Evolutionary conservation across 92 coral and sea anemone species (phyloP).

Genomic region (Paramuricea clavata): DNA sequence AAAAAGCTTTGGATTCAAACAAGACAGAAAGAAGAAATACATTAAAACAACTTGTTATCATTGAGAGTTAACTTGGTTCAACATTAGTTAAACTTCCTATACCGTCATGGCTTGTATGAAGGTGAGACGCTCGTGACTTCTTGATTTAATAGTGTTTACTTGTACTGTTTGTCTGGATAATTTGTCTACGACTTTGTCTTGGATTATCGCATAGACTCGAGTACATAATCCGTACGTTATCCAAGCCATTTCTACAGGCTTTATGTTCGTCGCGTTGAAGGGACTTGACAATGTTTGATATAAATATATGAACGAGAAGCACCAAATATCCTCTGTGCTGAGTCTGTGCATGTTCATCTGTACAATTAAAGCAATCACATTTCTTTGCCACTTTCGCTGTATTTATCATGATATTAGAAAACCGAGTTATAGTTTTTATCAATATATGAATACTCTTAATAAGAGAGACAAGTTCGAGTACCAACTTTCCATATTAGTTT

Average conservation of each 20-base stretch:
- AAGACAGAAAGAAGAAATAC: background rate
- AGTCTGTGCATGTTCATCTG: slow-evolving; percentile 13
- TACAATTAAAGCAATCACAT: background rate
- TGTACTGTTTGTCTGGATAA: slow-evolving; percentile 5
- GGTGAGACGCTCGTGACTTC: slow-evolving; percentile 24
- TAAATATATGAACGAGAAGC: background rate
- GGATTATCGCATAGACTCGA: background rate
- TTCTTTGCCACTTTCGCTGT: background rate
- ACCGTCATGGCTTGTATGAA: slow-evolving; percentile 17
- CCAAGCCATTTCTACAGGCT: background rate
- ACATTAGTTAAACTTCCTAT: background rate
- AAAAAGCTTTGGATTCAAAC: slow-evolving; percentile 5
- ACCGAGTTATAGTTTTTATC: background rate
- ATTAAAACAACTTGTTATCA: background rate
- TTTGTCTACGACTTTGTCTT: background rate
- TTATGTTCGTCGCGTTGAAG: slow-evolving; percentile 18
- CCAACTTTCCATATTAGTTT: background rate
- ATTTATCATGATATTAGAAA: background rate
- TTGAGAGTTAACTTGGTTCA: background rate
- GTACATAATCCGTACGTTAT: background rate
- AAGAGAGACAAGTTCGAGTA: background rate
- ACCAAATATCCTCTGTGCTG: background rate
- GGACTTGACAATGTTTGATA: background rate
- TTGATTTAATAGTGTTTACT: background rate
- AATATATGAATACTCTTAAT: background rate